A percentile compares a stretch with the other conserved stretches of the same genome.
These are phyloP conservation scores for Diarsia rubi DNA, from an alignment of 2,888 invertebrate species.

Conservation along the genomic window DNA sequence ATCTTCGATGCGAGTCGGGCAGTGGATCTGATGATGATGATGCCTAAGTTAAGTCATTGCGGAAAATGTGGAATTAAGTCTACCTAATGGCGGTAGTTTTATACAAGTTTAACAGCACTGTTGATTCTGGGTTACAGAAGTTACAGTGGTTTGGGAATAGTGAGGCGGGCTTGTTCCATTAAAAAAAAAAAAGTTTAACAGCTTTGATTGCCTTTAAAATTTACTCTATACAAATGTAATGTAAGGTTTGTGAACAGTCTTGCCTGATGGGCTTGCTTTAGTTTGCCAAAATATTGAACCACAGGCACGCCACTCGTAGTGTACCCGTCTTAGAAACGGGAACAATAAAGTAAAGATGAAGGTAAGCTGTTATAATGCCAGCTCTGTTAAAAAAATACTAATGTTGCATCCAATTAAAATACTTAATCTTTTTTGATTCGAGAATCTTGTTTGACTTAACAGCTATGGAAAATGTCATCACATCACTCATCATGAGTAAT, in stretches of 20 bases:
- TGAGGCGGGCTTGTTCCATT: too few species aligned
- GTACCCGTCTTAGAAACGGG: not conserved
- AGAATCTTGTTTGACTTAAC: not conserved
- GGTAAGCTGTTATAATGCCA: not conserved
- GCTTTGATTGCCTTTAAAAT: not conserved
- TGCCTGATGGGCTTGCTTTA: not conserved
- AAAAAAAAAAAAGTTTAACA: too few species aligned
- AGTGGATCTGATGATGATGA: not conserved
- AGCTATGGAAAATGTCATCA: slow-evolving; percentile 13
- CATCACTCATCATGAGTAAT: not conserved
- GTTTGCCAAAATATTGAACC: not conserved
- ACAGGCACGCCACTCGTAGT: not conserved
- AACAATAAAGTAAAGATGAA: not conserved
- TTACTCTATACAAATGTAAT: not conserved
- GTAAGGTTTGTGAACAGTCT: not conserved
- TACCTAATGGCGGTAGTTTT: not conserved
- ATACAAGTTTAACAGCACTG: too few species aligned
- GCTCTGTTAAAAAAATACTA: not conserved
- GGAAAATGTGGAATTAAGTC: not conserved
- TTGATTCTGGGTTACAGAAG: too few species aligned
- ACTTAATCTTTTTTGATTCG: not conserved
- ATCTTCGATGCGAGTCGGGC: too few species aligned
- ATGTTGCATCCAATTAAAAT: not conserved
- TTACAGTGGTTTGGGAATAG: too few species aligned
- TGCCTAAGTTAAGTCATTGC: not conserved